Evolutionary conservation across 2,113 vertebrate species (phyloP), one percentile per base, ranked within the genome.

Genomic region (Hippocampus zosterae): DNA sequence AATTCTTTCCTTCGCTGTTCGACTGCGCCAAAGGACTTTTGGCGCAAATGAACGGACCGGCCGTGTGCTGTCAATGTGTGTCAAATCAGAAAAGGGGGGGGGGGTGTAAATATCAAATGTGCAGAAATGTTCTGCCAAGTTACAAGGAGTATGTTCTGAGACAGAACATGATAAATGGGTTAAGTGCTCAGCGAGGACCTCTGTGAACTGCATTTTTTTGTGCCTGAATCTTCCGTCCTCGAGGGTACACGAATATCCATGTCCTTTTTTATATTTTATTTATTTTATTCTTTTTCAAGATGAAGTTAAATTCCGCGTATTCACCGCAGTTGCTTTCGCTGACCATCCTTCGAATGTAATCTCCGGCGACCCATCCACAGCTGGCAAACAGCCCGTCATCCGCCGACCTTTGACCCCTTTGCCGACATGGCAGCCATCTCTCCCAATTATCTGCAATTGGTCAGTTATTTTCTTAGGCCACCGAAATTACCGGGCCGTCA

Each of bases 401-500:
- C 68, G 21, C 8, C 73, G 78, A 89, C 92, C 92, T 90, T 75
- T 90, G 78, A 91, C 93, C 93, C 83, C 21, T 80, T 33, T 61
- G 65, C 78, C 88, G 87, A 85, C 60, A 71, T n/a, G 84, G 88
- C 83, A 90, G 91, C 88, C 88, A 87, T 86, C 71, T 85, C 76
- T 57, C 59, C 86, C 92, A 95, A 94, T 95, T 95, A 95, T 92
- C 88, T 71, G 85, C 91, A 94, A 95, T 95, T 95, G 93, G 88
- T 92, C 82, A 87, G 91, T 92, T 94, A 91, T 95, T 95, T 95
- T 92, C 89, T 94, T 91, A 86, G 86, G 87, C 82, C 86, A 90
- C 88, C 65, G 77, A 93, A 94, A 93, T 93, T 92, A 92, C 93
- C 82, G 73, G 84, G 90, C 89, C 76, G 74, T 89, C 88, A 82